Evolutionary conservation across 2,797 vertebrate genomes (phyloP).

Genomic region (Siniperca scherzeri): DNA sequence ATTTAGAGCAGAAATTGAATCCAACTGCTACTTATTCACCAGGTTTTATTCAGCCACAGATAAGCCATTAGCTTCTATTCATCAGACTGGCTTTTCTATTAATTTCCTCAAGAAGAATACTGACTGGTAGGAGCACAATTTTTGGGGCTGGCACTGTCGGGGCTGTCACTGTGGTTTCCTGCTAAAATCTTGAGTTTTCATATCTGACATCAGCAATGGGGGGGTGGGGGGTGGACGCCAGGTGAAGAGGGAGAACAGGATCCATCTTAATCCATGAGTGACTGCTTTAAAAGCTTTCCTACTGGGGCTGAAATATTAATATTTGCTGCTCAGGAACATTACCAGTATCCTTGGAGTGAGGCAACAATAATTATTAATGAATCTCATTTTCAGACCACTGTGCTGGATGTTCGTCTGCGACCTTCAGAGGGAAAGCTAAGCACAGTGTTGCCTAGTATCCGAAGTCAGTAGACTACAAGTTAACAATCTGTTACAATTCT

Average conservation of each 20-base stretch:
- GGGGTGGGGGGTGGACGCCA: slow-evolving; percentile 12
- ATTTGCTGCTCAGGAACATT: slow-evolving; percentile 75
- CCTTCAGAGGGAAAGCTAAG: slow-evolving; percentile 57
- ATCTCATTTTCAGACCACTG: slow-evolving; percentile 76
- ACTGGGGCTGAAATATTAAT: slow-evolving; percentile 82
- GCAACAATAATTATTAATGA: slow-evolving; percentile 82
- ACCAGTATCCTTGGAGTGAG: slow-evolving; percentile 65
- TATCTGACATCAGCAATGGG: slow-evolving; percentile 38
- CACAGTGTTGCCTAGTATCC: slow-evolving; percentile 22
- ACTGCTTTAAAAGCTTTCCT: slow-evolving; percentile 80
- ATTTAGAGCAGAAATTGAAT: slow-evolving; percentile 51
- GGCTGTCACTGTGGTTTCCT: slow-evolving; percentile 39
- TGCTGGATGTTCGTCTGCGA: slow-evolving; percentile 70
- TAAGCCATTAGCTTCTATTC: slow-evolving; percentile 59
- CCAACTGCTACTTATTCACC: slow-evolving; percentile 59
- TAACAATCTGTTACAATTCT: slow-evolving; percentile 64
- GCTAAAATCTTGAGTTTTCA: slow-evolving; percentile 37
- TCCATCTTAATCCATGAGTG: slow-evolving; percentile 68
- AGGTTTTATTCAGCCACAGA: slow-evolving; percentile 43
- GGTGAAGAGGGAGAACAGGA: slow-evolving; percentile 46
- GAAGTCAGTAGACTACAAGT: slow-evolving; percentile 60
- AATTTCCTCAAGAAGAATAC: slow-evolving; percentile 21
- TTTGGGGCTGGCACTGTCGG: slow-evolving; percentile 31
- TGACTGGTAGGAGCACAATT: slow-evolving; percentile 1
- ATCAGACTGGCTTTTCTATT: slow-evolving; percentile 38